phyloP scores from a whole-genome alignment of 2,797 vertebrate genomes.

The Spatula versicolor region DNA sequence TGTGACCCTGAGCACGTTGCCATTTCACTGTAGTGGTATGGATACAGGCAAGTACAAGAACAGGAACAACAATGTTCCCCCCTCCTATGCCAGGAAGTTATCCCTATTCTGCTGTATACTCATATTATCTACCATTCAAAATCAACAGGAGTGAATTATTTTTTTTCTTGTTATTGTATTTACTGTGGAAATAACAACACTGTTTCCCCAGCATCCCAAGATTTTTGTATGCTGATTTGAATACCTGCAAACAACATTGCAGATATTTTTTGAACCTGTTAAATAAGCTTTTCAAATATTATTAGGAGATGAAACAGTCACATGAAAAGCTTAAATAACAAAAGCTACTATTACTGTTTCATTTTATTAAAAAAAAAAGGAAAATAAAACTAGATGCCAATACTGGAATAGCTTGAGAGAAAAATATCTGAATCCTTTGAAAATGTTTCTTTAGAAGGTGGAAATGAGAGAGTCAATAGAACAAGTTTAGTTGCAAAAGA shows the following conservation, averaged over 20 bases:
- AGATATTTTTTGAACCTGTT: background rate
- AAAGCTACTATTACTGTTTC: background rate
- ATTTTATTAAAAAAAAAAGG: background rate
- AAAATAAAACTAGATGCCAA: background rate
- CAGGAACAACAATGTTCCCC: background rate
- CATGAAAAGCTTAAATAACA: slow-evolving; percentile 1
- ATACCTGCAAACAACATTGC: background rate
- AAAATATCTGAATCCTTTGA: background rate
- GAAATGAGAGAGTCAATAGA: background rate
- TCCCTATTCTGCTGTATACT: background rate
- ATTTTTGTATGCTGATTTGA: background rate
- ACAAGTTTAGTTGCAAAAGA: background rate
- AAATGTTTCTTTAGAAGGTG: background rate
- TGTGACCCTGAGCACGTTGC: background rate
- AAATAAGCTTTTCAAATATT: slow-evolving; percentile 35
- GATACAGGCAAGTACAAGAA: background rate
- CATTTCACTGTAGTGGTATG: background rate
- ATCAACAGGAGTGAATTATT: background rate
- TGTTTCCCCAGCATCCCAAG: background rate
- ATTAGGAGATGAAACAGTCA: slow-evolving; percentile 19
- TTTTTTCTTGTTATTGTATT: background rate
- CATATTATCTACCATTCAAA: background rate
- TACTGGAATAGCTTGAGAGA: background rate
- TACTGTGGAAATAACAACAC: background rate
- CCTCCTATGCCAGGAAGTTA: background rate